Conservation (phyloP, 2,888 invertebrate species). For the Epirrhoe alternata region DNA sequence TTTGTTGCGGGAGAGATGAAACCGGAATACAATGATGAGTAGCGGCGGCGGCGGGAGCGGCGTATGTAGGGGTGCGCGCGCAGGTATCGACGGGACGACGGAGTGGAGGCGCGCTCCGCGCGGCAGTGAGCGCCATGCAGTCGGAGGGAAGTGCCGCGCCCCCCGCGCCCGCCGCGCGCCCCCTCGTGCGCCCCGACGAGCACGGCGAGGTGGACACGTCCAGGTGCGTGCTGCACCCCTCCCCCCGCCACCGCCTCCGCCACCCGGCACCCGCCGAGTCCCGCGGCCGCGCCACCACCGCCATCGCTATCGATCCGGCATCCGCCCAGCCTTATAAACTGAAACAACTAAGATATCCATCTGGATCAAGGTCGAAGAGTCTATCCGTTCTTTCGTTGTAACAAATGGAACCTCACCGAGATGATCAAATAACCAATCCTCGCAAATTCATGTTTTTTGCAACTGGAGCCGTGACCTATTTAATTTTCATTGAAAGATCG, state of each 20-base stretch:
- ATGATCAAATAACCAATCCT: neutral
- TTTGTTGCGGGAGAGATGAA: neutral
- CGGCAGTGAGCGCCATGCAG: constrained; percentile 50
- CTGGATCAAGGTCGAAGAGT: neutral
- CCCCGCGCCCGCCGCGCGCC: constrained; percentile 77
- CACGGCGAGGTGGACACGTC: constrained; percentile 94
- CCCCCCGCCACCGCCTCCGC: neutral
- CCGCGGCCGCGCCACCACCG: neutral
- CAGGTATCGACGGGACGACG: constrained; percentile 14
- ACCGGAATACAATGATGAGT: neutral
- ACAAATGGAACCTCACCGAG: neutral
- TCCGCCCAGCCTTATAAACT: neutral
- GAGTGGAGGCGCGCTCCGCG: constrained; percentile 30
- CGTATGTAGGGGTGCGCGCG: constrained; percentile 1
- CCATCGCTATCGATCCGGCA: neutral
- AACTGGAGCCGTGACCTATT: neutral
- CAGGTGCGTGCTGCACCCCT: constrained; percentile 74
- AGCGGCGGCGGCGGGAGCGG: neutral
- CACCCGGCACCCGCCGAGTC: neutral
- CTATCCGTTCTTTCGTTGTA: neutral
- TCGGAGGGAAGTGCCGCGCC: constrained; percentile 49
- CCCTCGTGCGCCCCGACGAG: constrained; percentile 93
- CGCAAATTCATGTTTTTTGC: too few species aligned
- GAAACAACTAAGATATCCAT: neutral
- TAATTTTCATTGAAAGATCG: neutral